phyloP scores from a whole-genome alignment of 2,113 vertebrate species.

The Rhinopomastus cyanomelas region DNA sequence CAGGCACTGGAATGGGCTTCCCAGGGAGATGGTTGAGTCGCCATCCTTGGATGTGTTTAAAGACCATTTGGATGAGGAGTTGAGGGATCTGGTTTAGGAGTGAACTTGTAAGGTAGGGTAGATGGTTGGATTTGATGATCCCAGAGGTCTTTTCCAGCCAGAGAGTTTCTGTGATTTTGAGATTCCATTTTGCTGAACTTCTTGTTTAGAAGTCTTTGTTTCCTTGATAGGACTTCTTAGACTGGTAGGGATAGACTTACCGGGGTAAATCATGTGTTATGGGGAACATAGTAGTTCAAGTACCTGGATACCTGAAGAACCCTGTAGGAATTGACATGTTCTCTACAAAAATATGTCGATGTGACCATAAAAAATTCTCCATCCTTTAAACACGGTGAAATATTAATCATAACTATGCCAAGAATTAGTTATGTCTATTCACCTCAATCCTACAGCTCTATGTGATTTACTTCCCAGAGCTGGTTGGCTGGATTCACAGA shows the following conservation, averaged over 20 bases:
- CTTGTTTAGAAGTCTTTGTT: background rate
- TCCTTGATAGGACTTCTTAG: background rate
- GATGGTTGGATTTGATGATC: too few species aligned
- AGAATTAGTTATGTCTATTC: background rate
- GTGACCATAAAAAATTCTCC: background rate
- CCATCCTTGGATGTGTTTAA: too few species aligned
- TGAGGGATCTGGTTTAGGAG: too few species aligned
- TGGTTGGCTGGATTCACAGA: background rate
- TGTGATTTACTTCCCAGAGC: background rate
- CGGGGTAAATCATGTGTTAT: background rate
- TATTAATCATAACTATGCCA: background rate
- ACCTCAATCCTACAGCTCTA: background rate
- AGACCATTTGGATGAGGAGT: too few species aligned
- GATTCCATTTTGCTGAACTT: background rate
- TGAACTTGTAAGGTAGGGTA: too few species aligned
- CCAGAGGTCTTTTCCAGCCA: too few species aligned
- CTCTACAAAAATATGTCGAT: background rate
- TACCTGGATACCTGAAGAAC: background rate
- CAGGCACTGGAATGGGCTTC: too few species aligned
- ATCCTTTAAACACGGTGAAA: background rate
- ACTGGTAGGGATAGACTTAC: background rate
- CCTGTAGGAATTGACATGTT: background rate
- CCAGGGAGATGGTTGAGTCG: too few species aligned
- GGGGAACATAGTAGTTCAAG: background rate
- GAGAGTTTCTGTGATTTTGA: too few species aligned